Evolutionary conservation across 2,797 vertebrate species (phyloP).

Genomic region (Pangasius krempfi): DNA sequence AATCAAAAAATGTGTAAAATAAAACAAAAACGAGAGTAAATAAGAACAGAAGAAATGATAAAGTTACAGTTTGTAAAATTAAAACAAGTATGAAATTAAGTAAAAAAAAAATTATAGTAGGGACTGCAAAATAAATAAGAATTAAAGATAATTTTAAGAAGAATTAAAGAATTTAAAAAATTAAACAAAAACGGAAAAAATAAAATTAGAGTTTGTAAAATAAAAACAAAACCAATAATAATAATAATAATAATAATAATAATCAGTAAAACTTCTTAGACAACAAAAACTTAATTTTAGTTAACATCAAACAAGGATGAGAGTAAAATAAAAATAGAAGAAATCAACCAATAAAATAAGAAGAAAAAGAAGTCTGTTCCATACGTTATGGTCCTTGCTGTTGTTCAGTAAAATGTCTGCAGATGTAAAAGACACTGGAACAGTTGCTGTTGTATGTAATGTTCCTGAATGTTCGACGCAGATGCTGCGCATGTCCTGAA

Average conservation of each 20-base stretch:
- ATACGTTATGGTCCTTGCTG: not conserved
- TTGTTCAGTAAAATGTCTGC: not conserved
- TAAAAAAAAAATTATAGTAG: not conserved
- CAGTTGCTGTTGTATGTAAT: not conserved
- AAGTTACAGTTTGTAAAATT: not conserved
- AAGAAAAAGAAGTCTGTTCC: not conserved
- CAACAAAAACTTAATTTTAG: not conserved
- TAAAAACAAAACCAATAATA: too few species aligned
- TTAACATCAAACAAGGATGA: not conserved
- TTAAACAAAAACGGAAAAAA: not conserved
- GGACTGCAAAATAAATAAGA: not conserved
- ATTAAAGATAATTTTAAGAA: too few species aligned
- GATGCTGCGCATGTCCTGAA: constrained; percentile 60
- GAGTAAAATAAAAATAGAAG: not conserved
- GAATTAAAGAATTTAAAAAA: too few species aligned
- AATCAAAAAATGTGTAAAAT: not conserved
- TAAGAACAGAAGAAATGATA: not conserved
- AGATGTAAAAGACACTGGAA: not conserved
- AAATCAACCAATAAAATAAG: not conserved
- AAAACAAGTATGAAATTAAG: not conserved
- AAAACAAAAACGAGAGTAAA: not conserved
- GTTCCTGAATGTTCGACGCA: constrained; percentile 26
- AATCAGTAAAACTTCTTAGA: not conserved
- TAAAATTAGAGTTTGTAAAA: not conserved
- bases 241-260: not conserved